Base-by-base conservation (phyloP, 2,888 invertebrate genomes). In the Teinopalpus imperialis region DNA sequence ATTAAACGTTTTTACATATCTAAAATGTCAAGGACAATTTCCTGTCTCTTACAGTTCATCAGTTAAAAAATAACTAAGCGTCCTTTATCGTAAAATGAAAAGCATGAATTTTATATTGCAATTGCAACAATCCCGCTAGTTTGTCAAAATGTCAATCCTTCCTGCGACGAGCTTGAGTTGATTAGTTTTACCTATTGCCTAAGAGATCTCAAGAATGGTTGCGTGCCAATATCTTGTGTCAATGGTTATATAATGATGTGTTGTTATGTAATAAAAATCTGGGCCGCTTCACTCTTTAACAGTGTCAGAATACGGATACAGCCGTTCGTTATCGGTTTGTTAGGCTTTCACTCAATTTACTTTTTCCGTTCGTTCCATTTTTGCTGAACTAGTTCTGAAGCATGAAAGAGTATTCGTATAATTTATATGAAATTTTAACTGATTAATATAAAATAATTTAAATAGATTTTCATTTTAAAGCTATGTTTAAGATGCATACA, bases 241-340 rank as follows among this genome's bases (percentile, higher is more conserved):
- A 56, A 52, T 58, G 52, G 59, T 74, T 71, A 67, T 61, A 63
- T 68, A 73, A 74, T 49, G 59, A 52, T 52, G 51, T 55, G 52
- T 54, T 54, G 48, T 75, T 74, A 67, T 61, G 61, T 59, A 76
- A 77, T 55, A 63, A 63, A 63, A 69, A 71, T 63, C 56, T 51
- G 65, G 61, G 59, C 51, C 51, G 62, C 54, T 53, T 52, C 48
- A 56, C 62, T 64, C 60, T 54, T 52, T 53, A 52, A 49, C 41
- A 21, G 49, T 54, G 52, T 48, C 54, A 55, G 58, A 57, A 53
- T 52, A 64, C 58, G 53, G 58, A 57, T 57, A 43, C 5, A 23
- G 37, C 52, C 45, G 42, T 43, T 58, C 54, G 52, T 26, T 16
- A 44, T 36, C 13, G 51, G 57, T 55, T 52, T 54, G 61, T 62